Conservation (phyloP, 35 echinoderm and acorn worm species). For the Lytechinus pictus region DNA sequence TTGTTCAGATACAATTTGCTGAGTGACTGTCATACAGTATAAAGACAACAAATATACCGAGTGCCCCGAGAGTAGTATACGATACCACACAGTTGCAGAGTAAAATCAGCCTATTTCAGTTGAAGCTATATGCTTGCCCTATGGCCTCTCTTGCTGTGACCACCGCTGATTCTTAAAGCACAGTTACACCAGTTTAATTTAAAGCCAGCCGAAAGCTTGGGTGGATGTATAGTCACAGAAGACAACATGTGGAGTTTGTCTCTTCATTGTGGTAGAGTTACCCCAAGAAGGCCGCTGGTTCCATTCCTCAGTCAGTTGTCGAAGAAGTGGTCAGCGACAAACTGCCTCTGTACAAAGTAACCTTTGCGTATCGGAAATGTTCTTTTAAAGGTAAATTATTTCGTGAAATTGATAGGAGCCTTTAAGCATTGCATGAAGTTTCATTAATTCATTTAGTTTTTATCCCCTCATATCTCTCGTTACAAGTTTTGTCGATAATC, state of each 20-base stretch:
- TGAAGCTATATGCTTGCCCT: background rate
- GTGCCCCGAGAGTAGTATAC: background rate
- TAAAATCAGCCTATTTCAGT: background rate
- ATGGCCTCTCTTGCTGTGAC: background rate
- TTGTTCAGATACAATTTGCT: background rate
- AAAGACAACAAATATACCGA: background rate
- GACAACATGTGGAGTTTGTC: slow-evolving; percentile 1
- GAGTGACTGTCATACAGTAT: background rate
- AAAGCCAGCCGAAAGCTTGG: background rate
- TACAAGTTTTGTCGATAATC: too few species aligned
- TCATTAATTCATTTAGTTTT: too few species aligned
- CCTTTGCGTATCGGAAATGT: too few species aligned
- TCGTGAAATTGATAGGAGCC: too few species aligned
- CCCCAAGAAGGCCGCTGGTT: background rate
- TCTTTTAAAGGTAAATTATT: too few species aligned
- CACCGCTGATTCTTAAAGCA: slow-evolving; percentile 4
- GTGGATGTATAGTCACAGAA: background rate
- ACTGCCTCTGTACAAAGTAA: too few species aligned
- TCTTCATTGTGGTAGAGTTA: background rate
- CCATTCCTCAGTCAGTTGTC: background rate
- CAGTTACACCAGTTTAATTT: slow-evolving; percentile 13
- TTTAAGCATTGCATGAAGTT: too few species aligned
- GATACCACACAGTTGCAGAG: background rate
- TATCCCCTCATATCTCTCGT: too few species aligned
- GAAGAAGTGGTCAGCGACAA: background rate